Evolutionary conservation across 2,797 vertebrate genomes (phyloP).

Genomic region (Bradypodion pumilum): DNA sequence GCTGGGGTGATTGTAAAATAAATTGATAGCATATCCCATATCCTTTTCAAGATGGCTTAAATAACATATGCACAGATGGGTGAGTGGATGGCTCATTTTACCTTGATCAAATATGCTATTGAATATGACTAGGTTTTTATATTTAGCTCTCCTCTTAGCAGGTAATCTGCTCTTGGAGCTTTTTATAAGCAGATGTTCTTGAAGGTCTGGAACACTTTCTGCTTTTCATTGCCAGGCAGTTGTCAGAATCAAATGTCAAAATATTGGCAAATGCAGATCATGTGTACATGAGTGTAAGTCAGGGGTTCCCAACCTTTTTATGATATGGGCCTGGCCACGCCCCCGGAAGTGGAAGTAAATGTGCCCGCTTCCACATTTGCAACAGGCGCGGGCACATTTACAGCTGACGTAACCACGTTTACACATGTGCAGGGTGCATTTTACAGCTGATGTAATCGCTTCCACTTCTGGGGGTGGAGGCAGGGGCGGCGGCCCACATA

Average conservation of each 20-base stretch:
- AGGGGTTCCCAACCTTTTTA: too few relatives aligned
- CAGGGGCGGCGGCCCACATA: too few relatives aligned
- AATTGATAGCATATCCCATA: slow-evolving; percentile 36
- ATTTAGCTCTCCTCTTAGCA: slow-evolving; percentile 65
- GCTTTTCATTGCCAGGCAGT: slow-evolving; percentile 57
- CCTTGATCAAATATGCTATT: slow-evolving; percentile 56
- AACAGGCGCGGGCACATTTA: too few relatives aligned
- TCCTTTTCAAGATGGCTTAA: slow-evolving; percentile 55
- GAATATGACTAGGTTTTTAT: slow-evolving; percentile 62
- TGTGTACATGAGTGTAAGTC: slow-evolving; percentile 19
- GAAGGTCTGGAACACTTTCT: slow-evolving; percentile 60
- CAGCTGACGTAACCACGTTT: too few relatives aligned
- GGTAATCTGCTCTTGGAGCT: slow-evolving; percentile 68
- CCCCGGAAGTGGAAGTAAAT: too few relatives aligned
- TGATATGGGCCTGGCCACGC: too few relatives aligned
- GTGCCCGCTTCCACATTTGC: too few relatives aligned
- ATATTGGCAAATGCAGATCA: slow-evolving; percentile 52
- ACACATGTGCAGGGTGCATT: too few relatives aligned
- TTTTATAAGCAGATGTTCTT: slow-evolving; percentile 67
- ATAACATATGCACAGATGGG: slow-evolving; percentile 51
- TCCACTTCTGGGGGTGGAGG: too few relatives aligned
- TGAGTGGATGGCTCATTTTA: slow-evolving; percentile 67
- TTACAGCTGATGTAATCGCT: too few relatives aligned
- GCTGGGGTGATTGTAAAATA: slow-evolving; percentile 46
- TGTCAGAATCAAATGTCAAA: slow-evolving; percentile 60